Evolutionary conservation across 2,797 vertebrate species (phyloP), one percentile per base, ranked within the genome.

Genomic region (Bovichtus variegatus): DNA sequence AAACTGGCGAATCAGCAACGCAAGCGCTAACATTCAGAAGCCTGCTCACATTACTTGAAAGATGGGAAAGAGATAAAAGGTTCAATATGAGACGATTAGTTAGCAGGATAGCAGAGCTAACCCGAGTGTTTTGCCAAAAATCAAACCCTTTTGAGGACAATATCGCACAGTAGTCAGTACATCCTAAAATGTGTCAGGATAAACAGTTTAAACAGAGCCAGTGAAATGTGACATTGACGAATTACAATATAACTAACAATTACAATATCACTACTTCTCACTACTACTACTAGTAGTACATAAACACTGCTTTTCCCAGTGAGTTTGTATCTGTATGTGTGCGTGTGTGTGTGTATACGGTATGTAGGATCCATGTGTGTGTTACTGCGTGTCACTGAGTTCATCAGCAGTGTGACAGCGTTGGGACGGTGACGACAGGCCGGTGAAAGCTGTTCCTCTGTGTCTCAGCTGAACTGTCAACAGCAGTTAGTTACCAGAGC

Each of bases 391-490:
- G 81, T 86, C 81, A 60, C 19, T 54, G 83, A 79, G 84, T 81
- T 86, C 87, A 71, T 82, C 64, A 71, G 74, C 74, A 27, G 66
- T 55, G 70, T 46, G 74, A 75, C 78, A 65, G 80, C 46, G 21
- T 27, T 53, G 63, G 74, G 73, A 72, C 65, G 13, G 27, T 76
- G 90, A 80, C 90, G 90, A 92, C 89, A 80, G 85, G 80, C 87
- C 85, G 88, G 82, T 89, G 91, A 93, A 92, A 89, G 89, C 89
- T 71, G 76, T 55, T 77, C 70, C 66, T 78, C 60, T 59, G 63
- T 65, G 86, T 92, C 77, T 34, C 13, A 50, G 81, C 44, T n/a
- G n/a, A 89, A 76, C 84, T 94, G 94, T 92, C 91, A 88, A 65
- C 93, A 90, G 82, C 70, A 81, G 68, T 67, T 83, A 82, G 80